Evolutionary conservation across 1,140 invertebrate genomes (phyloP).

Genomic region (Temnothorax curvispinosus): DNA sequence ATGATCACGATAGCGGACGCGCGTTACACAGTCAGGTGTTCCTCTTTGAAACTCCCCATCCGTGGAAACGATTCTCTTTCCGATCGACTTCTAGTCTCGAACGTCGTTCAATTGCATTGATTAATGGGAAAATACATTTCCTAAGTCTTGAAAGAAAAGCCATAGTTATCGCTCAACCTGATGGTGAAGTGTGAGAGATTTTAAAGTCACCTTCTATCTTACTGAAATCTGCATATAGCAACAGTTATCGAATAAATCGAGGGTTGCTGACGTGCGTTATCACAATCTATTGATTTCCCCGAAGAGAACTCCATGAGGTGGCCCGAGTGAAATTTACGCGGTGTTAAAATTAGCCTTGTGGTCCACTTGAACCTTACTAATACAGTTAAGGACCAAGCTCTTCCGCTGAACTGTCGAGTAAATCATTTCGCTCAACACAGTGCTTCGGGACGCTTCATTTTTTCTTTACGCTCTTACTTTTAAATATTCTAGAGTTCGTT

Average conservation of each 20-base stretch:
- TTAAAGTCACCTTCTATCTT: background rate
- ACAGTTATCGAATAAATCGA: background rate
- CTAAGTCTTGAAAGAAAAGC: background rate
- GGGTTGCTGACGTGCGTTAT: background rate
- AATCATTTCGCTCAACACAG: slow-evolving; percentile 39
- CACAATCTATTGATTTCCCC: background rate
- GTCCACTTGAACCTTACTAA: slow-evolving; percentile 37
- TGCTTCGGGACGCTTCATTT: slow-evolving; percentile 2
- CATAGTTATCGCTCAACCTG: background rate
- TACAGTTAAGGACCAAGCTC: slow-evolving; percentile 17
- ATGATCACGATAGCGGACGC: background rate
- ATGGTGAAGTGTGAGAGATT: background rate
- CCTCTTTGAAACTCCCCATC: background rate
- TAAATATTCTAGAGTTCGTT: slow-evolving; percentile 35
- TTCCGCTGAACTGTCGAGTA: slow-evolving; percentile 30
- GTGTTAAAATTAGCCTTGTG: slow-evolving; percentile 50
- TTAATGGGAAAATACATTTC: background rate
- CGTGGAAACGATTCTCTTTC: background rate
- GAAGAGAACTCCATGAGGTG: background rate
- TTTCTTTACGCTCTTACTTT: background rate
- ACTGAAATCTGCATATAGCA: background rate
- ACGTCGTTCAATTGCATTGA: too few species aligned
- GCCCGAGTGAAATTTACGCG: slow-evolving; percentile 27
- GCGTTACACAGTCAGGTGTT: background rate
- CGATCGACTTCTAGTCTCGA: background rate